These are phyloP conservation scores for Oxyscelio sp. DNA, from an alignment of 2,888 invertebrate genomes.

Conservation along the genomic window DNA sequence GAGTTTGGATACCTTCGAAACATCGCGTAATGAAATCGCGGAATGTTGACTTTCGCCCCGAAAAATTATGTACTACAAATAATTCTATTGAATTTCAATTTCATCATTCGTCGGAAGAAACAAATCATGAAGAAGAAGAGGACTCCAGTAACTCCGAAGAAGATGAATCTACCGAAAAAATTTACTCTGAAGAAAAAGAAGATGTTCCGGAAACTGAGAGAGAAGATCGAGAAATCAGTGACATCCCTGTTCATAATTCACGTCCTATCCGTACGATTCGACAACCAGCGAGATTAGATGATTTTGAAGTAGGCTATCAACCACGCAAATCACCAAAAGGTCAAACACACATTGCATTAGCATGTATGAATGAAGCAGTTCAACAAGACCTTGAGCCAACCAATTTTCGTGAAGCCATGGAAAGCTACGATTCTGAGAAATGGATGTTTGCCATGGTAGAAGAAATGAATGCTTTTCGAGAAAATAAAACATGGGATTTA, in stretches of 20 bases:
- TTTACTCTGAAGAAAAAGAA: no score
- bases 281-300: constrained; percentile 17
- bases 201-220: no score
- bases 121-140: no score
- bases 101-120: no score
- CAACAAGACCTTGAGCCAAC: constrained; percentile 45
- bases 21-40: constrained; percentile 51
- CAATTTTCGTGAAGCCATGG: constrained; percentile 51
- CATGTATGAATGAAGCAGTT: constrained; percentile 43
- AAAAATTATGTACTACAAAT: constrained; percentile 58
- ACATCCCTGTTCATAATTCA: no score
- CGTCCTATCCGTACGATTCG: no score
- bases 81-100: no score
- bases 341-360: constrained; percentile 41
- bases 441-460: constrained; percentile 53
- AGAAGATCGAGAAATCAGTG: no score
- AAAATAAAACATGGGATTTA: constrained; percentile 63
- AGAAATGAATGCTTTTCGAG: constrained; percentile 39
- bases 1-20: constrained; percentile 57
- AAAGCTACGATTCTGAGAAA: constrained; percentile 32
- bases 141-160: no score
- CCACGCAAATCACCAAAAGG: constrained; percentile 20
- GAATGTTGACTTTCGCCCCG: constrained; percentile 60
- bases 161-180: no score
- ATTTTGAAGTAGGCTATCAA: constrained; percentile 20